Conservation (phyloP, 2,113 vertebrate species). For the Scopus umbretta region DNA sequence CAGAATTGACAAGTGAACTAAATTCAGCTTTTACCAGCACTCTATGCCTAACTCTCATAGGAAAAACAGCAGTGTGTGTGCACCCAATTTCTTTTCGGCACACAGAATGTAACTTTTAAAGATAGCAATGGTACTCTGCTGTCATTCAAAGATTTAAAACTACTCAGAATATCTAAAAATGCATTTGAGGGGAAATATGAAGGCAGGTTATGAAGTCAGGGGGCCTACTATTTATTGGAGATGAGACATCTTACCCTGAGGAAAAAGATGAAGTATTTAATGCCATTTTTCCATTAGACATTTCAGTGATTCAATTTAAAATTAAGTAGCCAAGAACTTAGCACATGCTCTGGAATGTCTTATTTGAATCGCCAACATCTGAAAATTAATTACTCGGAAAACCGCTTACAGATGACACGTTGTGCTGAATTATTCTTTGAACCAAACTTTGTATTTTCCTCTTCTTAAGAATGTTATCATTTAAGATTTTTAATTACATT, state of each 20-base stretch:
- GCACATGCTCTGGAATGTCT: background rate
- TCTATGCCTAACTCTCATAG: background rate
- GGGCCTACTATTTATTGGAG: background rate
- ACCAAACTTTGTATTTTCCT: background rate
- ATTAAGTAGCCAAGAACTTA: background rate
- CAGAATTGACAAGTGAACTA: background rate
- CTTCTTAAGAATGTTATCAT: background rate
- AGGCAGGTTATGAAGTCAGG: background rate
- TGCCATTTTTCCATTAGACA: background rate
- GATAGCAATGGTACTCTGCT: background rate
- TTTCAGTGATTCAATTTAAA: constrained; percentile 1
- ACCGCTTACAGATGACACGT: background rate
- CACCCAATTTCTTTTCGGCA: background rate
- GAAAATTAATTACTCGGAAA: constrained; percentile 15
- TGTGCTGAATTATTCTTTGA: background rate
- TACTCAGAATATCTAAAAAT: background rate
- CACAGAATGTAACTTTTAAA: background rate
- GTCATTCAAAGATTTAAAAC: constrained; percentile 15
- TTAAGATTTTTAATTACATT: background rate
- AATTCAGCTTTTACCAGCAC: background rate
- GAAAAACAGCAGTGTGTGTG: background rate
- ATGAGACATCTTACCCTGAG: background rate
- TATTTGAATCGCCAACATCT: background rate
- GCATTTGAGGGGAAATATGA: background rate
- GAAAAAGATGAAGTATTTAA: background rate